Conservation (phyloP, 2,797 vertebrate genomes). For the Cryptoblepharus egeriae region DNA sequence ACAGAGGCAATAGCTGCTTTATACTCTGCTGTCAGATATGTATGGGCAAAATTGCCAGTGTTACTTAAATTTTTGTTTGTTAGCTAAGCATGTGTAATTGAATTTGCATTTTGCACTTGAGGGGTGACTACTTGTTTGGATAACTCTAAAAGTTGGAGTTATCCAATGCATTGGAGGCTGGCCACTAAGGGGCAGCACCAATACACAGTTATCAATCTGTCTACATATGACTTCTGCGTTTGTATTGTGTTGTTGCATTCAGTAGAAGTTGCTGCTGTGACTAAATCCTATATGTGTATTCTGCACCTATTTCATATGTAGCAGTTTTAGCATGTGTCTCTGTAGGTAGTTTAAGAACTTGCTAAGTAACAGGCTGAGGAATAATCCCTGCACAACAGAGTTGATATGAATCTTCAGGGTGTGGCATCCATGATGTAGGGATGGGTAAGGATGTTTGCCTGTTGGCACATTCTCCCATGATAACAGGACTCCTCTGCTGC, state of each 20-base stretch:
- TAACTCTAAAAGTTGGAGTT: not conserved
- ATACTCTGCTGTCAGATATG: too few relatives aligned
- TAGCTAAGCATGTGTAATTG: too few relatives aligned
- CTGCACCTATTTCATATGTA: not conserved
- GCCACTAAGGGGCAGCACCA: constrained; percentile 62
- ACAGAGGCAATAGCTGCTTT: too few relatives aligned
- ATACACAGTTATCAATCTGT: not conserved
- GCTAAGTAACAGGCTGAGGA: not conserved
- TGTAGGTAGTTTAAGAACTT: not conserved
- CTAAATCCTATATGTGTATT: constrained; percentile 6
- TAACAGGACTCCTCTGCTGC: not conserved
- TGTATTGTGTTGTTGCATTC: constrained; percentile 42
- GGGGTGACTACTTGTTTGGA: not conserved
- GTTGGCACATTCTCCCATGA: constrained; percentile 9
- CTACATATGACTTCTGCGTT: constrained; percentile 32
- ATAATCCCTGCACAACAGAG: not conserved
- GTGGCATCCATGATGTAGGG: not conserved
- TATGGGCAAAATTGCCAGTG: too few relatives aligned
- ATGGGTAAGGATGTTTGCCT: not conserved
- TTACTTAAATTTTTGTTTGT: too few relatives aligned
- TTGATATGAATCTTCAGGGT: not conserved
- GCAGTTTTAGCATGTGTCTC: not conserved
- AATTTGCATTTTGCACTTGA: too few relatives aligned
- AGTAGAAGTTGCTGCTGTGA: constrained; percentile 46
- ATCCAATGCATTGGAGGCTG: not conserved